A percentile compares a stretch with the other conserved stretches of the same genome.
Evolutionary conservation across 2,797 vertebrate genomes (phyloP).

Genomic region (Manis pentadactyla): DNA sequence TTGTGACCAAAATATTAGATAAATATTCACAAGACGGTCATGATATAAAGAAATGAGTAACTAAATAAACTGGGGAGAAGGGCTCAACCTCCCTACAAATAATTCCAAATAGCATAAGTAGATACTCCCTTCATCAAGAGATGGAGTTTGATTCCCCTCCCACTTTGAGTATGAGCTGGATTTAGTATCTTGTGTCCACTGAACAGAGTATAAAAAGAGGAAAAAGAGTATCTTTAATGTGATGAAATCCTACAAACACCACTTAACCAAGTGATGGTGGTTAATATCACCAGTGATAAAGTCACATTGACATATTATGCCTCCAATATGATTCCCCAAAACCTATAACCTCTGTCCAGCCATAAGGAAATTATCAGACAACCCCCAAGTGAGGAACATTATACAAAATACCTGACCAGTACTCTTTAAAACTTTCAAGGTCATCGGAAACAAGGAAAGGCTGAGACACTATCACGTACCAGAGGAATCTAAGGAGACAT

Average conservation of each 20-base stretch:
- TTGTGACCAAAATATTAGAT: not conserved
- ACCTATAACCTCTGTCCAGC: not conserved
- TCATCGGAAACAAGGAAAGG: not conserved
- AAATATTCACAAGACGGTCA: not conserved
- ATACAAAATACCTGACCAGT: not conserved
- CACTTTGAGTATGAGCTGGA: not conserved
- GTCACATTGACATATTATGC: not conserved
- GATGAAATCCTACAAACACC: not conserved
- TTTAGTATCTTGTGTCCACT: not conserved
- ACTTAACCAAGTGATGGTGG: not conserved
- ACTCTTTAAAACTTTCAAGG: not conserved
- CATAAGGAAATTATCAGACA: not conserved
- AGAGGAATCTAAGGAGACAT: not conserved
- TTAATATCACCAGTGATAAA: not conserved
- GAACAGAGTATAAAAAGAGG: not conserved
- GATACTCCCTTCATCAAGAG: not conserved
- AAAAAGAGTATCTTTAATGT: not conserved
- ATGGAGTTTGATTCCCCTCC: not conserved
- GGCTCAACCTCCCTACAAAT: not conserved
- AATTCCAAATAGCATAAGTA: not conserved
- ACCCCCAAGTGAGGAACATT: not conserved
- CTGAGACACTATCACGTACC: not conserved
- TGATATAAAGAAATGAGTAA: not conserved
- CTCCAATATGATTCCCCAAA: not conserved
- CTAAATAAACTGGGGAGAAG: not conserved